Evolutionary conservation across 2,888 invertebrate genomes (phyloP).

Genomic region (Aspidiotus destructor): DNA sequence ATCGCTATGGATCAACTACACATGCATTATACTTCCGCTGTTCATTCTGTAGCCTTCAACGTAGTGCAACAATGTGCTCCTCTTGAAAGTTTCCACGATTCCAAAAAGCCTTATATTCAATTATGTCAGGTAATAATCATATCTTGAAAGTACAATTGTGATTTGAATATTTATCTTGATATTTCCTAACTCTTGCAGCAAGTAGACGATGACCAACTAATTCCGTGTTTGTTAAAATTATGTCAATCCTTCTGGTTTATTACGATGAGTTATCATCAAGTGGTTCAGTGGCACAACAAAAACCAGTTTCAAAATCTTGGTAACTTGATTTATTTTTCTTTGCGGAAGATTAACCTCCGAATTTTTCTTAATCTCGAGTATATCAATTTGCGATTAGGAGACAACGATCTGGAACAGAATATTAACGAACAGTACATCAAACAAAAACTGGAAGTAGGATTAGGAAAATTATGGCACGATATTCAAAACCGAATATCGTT

Average conservation of each 20-base stretch:
- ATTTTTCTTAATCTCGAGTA: not conserved
- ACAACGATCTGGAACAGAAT: constrained; percentile 50
- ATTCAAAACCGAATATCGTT: constrained; percentile 81
- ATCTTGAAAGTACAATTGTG: constrained; percentile 7
- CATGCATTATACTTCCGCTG: constrained; percentile 88
- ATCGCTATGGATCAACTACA: constrained; percentile 89
- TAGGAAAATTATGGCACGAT: constrained; percentile 83
- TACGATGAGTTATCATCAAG: constrained; percentile 65
- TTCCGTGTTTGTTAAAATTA: constrained; percentile 68
- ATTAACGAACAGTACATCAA: constrained; percentile 68
- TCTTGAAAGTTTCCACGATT: constrained; percentile 44
- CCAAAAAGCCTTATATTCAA: constrained; percentile 67
- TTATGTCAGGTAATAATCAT: constrained; percentile 53
- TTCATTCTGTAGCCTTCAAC: constrained; percentile 66
- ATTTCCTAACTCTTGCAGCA: constrained; percentile 40
- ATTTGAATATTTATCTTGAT: constrained; percentile 9
- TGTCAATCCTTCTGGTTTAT: constrained; percentile 79
- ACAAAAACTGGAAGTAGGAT: constrained; percentile 80
- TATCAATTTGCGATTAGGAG: not conserved
- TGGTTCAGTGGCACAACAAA: constrained; percentile 65
- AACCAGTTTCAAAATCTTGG: constrained; percentile 38
- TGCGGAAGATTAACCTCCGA: not conserved
- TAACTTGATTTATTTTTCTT: not conserved
- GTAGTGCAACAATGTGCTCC: constrained; percentile 50
- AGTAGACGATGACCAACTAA: constrained; percentile 52